Percentiles rank a stretch among this genome's conserved stretches.
These are phyloP conservation scores for Ephialtes manifestator DNA, from an alignment of 2,888 invertebrate species.

Conservation along the genomic window DNA sequence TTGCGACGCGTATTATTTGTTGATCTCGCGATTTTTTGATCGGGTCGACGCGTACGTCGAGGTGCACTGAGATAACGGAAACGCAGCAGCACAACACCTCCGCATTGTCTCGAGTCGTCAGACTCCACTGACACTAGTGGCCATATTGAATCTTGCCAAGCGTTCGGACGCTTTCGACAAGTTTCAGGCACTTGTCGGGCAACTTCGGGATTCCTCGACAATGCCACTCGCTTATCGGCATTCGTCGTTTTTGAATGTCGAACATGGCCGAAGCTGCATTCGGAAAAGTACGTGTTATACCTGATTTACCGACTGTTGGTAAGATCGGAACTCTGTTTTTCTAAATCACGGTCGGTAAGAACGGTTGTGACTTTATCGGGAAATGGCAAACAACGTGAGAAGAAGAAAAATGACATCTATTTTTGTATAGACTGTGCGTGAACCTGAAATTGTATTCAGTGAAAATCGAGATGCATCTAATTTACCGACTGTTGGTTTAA, in stretches of 20 bases:
- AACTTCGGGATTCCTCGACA: background rate
- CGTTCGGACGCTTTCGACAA: constrained; percentile 22
- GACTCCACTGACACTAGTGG: constrained; percentile 71
- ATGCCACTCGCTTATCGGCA: background rate
- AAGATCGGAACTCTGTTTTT: too few relatives aligned
- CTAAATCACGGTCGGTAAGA: too few relatives aligned
- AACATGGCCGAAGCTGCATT: background rate
- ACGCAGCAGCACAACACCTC: constrained; percentile 71
- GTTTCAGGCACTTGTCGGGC: background rate
- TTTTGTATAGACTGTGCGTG: too few relatives aligned
- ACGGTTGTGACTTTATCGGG: too few relatives aligned
- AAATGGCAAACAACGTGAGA: too few relatives aligned
- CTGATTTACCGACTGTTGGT: too few relatives aligned
- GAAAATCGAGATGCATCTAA: too few relatives aligned
- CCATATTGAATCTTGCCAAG: constrained; percentile 64
- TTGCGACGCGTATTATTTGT: background rate
- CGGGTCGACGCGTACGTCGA: constrained; percentile 40
- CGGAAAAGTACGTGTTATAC: background rate
- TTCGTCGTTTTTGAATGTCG: background rate
- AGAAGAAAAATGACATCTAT: too few relatives aligned
- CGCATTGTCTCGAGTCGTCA: constrained; percentile 77
- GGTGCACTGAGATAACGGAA: constrained; percentile 53
- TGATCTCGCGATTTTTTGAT: background rate
- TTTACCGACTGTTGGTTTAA: too few relatives aligned
- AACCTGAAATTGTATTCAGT: too few relatives aligned